Evolutionary conservation across 2,113 vertebrate species (phyloP).

Genomic region (Lichenostomus cassidix): DNA sequence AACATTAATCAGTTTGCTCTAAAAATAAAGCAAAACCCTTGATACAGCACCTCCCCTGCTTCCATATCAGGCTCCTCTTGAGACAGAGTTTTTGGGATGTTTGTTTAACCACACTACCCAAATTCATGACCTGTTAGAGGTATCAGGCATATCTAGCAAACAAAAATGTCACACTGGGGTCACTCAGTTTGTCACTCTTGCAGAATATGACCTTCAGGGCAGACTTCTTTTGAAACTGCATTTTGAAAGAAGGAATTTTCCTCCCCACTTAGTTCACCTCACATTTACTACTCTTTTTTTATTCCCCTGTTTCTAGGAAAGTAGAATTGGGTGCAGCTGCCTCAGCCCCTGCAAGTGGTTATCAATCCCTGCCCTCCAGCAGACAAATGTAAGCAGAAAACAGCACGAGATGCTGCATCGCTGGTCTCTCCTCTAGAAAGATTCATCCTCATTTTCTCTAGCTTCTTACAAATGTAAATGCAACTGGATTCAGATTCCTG

Average conservation of each 20-base stretch:
- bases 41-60: not conserved
- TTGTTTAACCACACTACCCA: not conserved
- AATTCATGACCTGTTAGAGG: not conserved
- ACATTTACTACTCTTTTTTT: not conserved
- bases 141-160: not conserved
- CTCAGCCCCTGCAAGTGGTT: fast-evolving
- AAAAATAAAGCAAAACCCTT: not conserved
- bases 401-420: not conserved
- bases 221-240: not conserved
- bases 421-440: fast-evolving
- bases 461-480: not conserved
- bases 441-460: not conserved
- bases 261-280: not conserved
- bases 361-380: not conserved
- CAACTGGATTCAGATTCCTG: not conserved
- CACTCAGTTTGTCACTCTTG: not conserved
- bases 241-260: constrained; percentile 7
- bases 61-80: not conserved
- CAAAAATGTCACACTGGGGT: not conserved
- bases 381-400: not conserved
- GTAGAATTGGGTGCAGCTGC: not conserved
- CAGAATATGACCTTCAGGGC: not conserved
- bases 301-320: not conserved
- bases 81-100: not conserved
- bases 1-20: not conserved